Evolutionary conservation across 2,113 vertebrate genomes (phyloP).

Genomic region (Chrysochloris asiatica): DNA sequence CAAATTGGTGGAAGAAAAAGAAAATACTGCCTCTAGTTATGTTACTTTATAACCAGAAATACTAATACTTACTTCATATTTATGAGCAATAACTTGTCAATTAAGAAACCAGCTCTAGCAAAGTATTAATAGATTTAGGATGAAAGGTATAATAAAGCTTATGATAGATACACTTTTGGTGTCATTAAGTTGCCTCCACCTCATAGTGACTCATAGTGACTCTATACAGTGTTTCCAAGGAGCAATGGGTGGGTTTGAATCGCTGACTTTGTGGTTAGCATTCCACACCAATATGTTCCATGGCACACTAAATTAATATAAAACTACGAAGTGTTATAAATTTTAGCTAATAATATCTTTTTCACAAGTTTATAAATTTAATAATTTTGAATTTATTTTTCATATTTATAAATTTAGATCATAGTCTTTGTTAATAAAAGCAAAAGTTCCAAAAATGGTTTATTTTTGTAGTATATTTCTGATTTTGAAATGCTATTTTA

Average conservation of each 20-base stretch:
- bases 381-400: conserved; percentile 26
- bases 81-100: background rate
- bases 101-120: background rate
- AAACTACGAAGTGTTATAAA: background rate
- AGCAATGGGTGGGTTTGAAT: too few relatives aligned
- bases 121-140: background rate
- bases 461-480: background rate
- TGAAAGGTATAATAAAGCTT: background rate
- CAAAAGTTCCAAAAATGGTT: conserved; percentile 24
- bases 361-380: background rate
- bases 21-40: background rate
- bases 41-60: background rate
- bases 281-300: too few relatives aligned
- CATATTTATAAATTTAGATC: background rate
- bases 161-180: background rate
- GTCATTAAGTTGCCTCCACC: too few relatives aligned
- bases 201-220: too few relatives aligned
- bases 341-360: background rate
- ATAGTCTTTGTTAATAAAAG: background rate
- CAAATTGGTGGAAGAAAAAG: background rate
- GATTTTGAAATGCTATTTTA: background rate
- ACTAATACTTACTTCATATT: background rate
- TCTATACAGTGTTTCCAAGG: too few relatives aligned
- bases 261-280: too few relatives aligned
- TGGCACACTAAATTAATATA: too few relatives aligned